phyloP scores from a whole-genome alignment of 2,113 vertebrate species.

The Megaptera novaeangliae region DNA sequence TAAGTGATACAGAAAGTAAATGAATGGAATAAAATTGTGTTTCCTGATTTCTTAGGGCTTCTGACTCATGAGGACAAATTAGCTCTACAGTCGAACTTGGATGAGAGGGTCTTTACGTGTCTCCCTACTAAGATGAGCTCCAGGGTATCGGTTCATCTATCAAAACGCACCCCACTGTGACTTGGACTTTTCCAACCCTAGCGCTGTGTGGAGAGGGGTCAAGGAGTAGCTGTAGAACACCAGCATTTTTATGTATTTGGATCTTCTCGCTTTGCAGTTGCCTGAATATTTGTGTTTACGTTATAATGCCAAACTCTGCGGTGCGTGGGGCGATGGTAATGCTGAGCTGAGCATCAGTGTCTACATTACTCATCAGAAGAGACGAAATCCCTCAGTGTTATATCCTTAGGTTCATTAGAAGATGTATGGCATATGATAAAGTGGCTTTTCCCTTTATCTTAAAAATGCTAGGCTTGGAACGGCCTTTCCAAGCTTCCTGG shows the following conservation, averaged over 20 bases:
- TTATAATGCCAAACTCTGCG: neutral
- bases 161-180: neutral
- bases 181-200: neutral
- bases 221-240: neutral
- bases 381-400: neutral
- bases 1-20: neutral
- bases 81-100: neutral
- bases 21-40: neutral
- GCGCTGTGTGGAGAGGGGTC: rapidly evolving
- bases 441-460: neutral
- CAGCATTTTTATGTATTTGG: neutral
- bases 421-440: neutral
- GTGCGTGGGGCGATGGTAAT: neutral
- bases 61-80: neutral
- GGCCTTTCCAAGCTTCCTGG: neutral
- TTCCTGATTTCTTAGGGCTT: neutral
- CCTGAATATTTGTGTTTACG: neutral
- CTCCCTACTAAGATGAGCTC: neutral
- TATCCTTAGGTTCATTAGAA: neutral
- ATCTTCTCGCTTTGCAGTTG: neutral
- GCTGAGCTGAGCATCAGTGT: neutral
- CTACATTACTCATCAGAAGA: neutral
- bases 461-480: neutral
- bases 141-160: neutral
- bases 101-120: neutral